Evolutionary conservation across 2,113 vertebrate genomes (phyloP), one percentile per base, ranked within the genome.

Genomic region (crab-eating macaque (Macaca fascicularis)): DNA sequence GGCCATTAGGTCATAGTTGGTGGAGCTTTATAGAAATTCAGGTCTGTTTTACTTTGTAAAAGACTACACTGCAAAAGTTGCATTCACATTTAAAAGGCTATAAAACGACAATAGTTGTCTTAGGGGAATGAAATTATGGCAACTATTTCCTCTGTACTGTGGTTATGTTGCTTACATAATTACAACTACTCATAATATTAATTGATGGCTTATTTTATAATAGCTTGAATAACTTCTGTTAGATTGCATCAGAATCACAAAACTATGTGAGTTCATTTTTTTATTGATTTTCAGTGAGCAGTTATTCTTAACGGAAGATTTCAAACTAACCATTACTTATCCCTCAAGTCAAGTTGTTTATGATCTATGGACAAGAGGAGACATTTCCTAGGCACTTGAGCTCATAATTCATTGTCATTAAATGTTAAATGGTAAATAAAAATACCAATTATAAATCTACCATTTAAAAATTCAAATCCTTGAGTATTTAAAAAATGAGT

Each of bases 221-320:
- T 69, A 72, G 35, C 19, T 91, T 45, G 48, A 91, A 61, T 79
- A 27, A 67, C 20, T 64, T 81, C n/a, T 79, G 9, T 67, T 87
- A 27, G 25, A 17, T 79, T 55, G 1, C 38, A 80, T 64, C 67
- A 83, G 52, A 57, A 43, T 55, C 8, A 93, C 48, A 83, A 25
- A 74, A 93, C 14, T n/a, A 22, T 40, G 4, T 85, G 72, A 95
- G 35, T 89, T 94, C 5, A 85, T 32, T 78, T 96, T 96, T 85
- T 55, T 30, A 61, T 25, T 74, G 38, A 67, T 86, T 89, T 79
- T 25, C 20, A 83, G 48, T 79, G 38, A 91, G 19, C 3, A 89
- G 11, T 80, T 89, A 17, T n/a, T 91, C 59, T 94, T 89, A 59
- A 52, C 5, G 43, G 9, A 78, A 55, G 92, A 72, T 96, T 80